A percentile compares a stretch with the other conserved stretches of the same genome.
Conservation (phyloP, 2,888 invertebrate species). For the Dynastes tityus region DNA sequence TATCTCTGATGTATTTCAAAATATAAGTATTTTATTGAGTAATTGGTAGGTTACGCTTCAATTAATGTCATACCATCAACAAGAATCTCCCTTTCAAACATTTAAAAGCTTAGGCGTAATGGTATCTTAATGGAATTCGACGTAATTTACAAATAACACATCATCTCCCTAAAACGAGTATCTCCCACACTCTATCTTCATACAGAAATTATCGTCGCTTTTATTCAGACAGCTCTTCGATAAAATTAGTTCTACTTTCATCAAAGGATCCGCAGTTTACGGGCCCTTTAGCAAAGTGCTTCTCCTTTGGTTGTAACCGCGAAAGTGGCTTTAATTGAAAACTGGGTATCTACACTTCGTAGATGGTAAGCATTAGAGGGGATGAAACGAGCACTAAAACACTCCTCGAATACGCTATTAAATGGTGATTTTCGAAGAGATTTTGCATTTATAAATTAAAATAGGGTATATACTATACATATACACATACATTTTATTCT, state of each 20-base stretch:
- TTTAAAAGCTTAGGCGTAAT: no score
- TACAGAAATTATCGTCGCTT: constrained; percentile 15
- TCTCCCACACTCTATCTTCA: background rate
- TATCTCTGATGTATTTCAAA: no score
- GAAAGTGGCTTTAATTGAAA: constrained; percentile 43
- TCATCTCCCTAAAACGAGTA: no score
- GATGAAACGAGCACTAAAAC: constrained; percentile 3
- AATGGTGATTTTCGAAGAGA: constrained; percentile 4
- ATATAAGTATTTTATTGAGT: no score
- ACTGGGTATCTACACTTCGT: constrained; percentile 15
- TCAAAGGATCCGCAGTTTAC: constrained; percentile 39
- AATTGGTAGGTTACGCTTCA: no score
- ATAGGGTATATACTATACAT: background rate
- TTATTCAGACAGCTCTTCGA: constrained; percentile 16
- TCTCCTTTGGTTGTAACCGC: constrained; percentile 14
- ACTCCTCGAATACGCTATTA: background rate
- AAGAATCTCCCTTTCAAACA: no score
- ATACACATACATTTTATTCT: no score
- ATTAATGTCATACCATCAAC: no score
- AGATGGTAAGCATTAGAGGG: constrained; percentile 19
- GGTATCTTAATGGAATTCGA: no score
- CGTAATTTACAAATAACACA: no score
- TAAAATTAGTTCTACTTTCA: constrained; percentile 39
- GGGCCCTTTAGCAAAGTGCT: constrained; percentile 27
- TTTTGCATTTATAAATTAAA: background rate